Evolutionary conservation across 1,140 invertebrate genomes (phyloP).

Genomic region (Adoxophyes honmai): DNA sequence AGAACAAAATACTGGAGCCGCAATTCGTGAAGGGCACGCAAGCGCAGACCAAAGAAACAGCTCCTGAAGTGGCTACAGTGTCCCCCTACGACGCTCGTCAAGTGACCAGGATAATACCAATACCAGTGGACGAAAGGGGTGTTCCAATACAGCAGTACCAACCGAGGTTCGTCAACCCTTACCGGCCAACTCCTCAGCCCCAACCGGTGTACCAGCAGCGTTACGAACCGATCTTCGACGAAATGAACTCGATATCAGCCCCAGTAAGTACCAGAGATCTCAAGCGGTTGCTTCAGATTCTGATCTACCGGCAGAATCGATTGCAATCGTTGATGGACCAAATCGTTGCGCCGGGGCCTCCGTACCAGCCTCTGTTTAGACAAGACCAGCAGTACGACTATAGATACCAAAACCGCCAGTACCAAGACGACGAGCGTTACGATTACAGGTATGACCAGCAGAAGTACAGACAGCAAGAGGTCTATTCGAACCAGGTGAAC

Average conservation of each 20-base stretch:
- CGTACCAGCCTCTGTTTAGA: conserved; percentile 52
- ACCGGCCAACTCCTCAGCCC: conserved; percentile 45
- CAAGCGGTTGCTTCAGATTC: conserved; percentile 77
- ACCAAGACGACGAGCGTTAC: conserved; percentile 56
- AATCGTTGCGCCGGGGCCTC: conserved; percentile 50
- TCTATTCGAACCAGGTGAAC: conserved; percentile 55
- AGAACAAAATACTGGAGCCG: conserved; percentile 63
- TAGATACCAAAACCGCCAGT: conserved; percentile 46
- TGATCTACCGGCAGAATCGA: conserved; percentile 77
- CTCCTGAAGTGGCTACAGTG: conserved; percentile 34
- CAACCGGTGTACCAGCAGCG: conserved; percentile 51
- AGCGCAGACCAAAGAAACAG: conserved; percentile 33
- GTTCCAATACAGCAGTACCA: conserved; percentile 62
- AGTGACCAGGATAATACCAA: conserved; percentile 52
- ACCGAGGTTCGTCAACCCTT: conserved; percentile 53
- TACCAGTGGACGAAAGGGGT: conserved; percentile 62
- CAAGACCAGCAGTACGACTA: conserved; percentile 39
- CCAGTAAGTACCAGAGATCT: conserved; percentile 80
- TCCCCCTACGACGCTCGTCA: conserved; percentile 49
- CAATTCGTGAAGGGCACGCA: conserved; percentile 61
- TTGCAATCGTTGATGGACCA: conserved; percentile 76
- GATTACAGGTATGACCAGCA: conserved; percentile 57
- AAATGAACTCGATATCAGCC: conserved; percentile 60
- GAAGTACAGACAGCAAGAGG: conserved; percentile 56
- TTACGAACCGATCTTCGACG: conserved; percentile 48